Evolutionary conservation across 1,140 invertebrate genomes (phyloP).

Genomic region (Temnothorax curvispinosus): DNA sequence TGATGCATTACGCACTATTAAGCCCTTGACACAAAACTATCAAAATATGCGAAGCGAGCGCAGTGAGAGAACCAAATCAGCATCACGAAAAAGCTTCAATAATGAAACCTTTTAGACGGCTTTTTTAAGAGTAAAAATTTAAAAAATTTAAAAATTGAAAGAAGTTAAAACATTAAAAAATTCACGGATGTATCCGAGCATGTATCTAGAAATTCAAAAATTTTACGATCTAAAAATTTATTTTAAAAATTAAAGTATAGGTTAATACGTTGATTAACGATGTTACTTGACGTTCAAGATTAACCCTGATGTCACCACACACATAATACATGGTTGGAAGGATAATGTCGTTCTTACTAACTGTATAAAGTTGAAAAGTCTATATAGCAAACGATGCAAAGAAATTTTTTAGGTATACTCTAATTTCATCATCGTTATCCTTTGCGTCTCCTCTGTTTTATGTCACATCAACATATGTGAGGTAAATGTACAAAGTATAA

Average conservation of each 20-base stretch:
- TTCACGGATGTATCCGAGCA: not conserved
- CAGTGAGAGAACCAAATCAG: too few species aligned
- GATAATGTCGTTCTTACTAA: conserved; percentile 16
- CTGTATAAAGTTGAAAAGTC: not conserved
- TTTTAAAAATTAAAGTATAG: not conserved
- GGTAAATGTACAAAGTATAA: not conserved
- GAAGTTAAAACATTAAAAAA: not conserved
- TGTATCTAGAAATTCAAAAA: not conserved
- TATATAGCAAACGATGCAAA: not conserved
- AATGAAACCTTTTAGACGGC: too few species aligned
- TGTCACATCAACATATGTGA: too few species aligned
- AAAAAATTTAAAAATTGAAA: not conserved
- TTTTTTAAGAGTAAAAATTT: not conserved
- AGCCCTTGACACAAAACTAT: too few species aligned
- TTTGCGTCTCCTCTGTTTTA: not conserved
- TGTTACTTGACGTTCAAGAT: conserved; percentile 9
- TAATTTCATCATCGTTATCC: not conserved
- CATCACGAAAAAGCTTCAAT: too few species aligned
- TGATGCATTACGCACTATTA: too few species aligned
- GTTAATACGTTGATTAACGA: conserved; percentile 21
- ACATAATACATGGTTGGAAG: not conserved
- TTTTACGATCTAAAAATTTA: not conserved
- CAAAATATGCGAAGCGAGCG: too few species aligned
- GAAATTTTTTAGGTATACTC: not conserved
- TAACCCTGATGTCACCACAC: not conserved